Conservation (phyloP, 2,797 vertebrate species). For the Falco naumanni region DNA sequence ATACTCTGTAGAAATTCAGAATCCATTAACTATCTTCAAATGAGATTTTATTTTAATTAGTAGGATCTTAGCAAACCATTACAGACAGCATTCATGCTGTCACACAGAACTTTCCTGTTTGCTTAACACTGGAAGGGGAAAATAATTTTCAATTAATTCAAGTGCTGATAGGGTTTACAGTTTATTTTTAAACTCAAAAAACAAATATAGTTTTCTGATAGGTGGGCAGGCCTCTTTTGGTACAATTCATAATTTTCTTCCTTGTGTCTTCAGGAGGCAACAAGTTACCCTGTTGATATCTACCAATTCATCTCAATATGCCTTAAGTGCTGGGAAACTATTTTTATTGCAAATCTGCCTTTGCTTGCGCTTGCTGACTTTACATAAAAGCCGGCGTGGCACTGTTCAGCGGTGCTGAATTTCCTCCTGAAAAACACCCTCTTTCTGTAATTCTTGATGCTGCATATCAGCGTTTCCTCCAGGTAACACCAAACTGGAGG, state of each 20-base stretch:
- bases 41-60: constrained; percentile 76
- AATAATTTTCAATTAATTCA: constrained; percentile 64
- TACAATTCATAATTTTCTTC: background rate
- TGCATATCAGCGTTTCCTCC: constrained; percentile 26
- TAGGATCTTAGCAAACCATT: constrained; percentile 75
- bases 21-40: constrained; percentile 77
- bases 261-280: background rate
- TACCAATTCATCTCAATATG: background rate
- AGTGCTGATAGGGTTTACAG: background rate
- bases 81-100: constrained; percentile 48
- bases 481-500: background rate
- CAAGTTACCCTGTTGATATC: background rate
- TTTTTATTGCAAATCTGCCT: background rate
- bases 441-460: background rate
- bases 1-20: constrained; percentile 72
- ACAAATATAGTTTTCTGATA: background rate
- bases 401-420: background rate
- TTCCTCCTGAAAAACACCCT: constrained; percentile 1
- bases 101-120: constrained; percentile 60
- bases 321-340: background rate
- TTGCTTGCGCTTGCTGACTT: background rate
- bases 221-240: background rate
- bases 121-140: constrained; percentile 52
- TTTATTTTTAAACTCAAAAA: constrained; percentile 6
- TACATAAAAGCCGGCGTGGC: background rate